A percentile compares a stretch with the other conserved stretches of the same genome.
These are phyloP conservation scores for Mythimna loreyi DNA, from an alignment of 2,888 invertebrate species.

Conservation along the genomic window DNA sequence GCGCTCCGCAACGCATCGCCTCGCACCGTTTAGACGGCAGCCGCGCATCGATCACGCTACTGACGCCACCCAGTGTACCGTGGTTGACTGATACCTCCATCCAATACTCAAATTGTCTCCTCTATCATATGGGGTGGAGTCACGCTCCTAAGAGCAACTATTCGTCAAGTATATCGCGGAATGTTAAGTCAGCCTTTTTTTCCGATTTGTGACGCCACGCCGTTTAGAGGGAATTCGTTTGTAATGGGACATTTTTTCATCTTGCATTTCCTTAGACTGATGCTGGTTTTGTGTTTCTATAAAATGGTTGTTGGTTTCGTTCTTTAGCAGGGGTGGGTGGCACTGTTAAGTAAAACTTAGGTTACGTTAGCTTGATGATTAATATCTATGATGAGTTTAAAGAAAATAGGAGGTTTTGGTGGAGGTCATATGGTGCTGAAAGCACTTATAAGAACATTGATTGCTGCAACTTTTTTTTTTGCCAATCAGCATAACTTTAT, in stretches of 20 bases:
- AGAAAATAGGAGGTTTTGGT: not conserved
- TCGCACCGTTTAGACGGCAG: slow-evolving; percentile 35
- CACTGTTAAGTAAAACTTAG: not conserved
- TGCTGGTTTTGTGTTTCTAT: not conserved
- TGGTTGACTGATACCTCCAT: slow-evolving; percentile 71
- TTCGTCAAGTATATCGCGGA: slow-evolving; percentile 53
- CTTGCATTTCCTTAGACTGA: not conserved
- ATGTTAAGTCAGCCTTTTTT: slow-evolving; percentile 57
- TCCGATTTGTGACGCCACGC: slow-evolving; percentile 26
- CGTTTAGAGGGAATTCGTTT: slow-evolving; percentile 26
- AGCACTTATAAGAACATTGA: no score
- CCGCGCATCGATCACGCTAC: slow-evolving; percentile 56
- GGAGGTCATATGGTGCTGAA: no score
- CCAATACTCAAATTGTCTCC: slow-evolving; percentile 72
- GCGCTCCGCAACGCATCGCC: no score
- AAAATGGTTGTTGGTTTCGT: not conserved
- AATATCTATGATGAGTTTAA: not conserved
- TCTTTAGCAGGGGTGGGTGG: not conserved
- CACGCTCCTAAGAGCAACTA: slow-evolving; percentile 49
- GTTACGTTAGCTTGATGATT: not conserved
- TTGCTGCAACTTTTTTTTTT: no score
- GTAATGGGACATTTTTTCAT: slow-evolving; percentile 13
- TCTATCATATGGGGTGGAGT: slow-evolving; percentile 67
- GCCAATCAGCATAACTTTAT: no score
- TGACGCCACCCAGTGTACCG: slow-evolving; percentile 64